These are phyloP conservation scores for Urechis unicinctus DNA, from an alignment of 2,888 invertebrate species.

Conservation along the genomic window DNA sequence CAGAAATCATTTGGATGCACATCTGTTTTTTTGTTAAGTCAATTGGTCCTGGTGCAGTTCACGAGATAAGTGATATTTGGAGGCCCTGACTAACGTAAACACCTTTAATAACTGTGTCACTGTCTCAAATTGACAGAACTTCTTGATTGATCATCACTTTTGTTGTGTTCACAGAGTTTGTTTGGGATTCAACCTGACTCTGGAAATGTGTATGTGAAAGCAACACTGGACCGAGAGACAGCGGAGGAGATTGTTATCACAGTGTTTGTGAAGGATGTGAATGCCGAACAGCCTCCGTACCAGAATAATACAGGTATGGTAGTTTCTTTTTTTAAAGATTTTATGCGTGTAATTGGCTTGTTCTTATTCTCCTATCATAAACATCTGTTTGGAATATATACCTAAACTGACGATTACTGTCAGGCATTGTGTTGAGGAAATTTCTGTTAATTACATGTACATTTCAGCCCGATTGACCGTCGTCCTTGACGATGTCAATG, in stretches of 20 bases:
- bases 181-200: conserved; percentile 63
- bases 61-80: neutral
- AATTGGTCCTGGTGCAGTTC: neutral
- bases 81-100: neutral
- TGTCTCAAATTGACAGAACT: neutral
- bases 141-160: neutral
- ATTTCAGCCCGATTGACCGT: conserved; percentile 12
- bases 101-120: neutral
- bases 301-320: conserved; percentile 25
- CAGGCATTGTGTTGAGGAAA: neutral
- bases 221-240: conserved; percentile 54
- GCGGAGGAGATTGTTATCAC: conserved; percentile 33
- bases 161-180: conserved; percentile 54
- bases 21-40: neutral
- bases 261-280: conserved; percentile 33
- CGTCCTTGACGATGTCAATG: conserved; percentile 16
- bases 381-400: too few relatives aligned
- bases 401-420: too few relatives aligned
- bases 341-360: too few relatives aligned
- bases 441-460: neutral
- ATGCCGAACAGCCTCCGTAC: conserved; percentile 25
- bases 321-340: too few relatives aligned
- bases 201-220: conserved; percentile 65
- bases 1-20: neutral
- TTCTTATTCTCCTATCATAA: too few relatives aligned